A percentile compares a stretch with the other conserved stretches of the same genome.
Conservation (phyloP, 2,113 vertebrate genomes). For the Pogona vitticeps region DNA sequence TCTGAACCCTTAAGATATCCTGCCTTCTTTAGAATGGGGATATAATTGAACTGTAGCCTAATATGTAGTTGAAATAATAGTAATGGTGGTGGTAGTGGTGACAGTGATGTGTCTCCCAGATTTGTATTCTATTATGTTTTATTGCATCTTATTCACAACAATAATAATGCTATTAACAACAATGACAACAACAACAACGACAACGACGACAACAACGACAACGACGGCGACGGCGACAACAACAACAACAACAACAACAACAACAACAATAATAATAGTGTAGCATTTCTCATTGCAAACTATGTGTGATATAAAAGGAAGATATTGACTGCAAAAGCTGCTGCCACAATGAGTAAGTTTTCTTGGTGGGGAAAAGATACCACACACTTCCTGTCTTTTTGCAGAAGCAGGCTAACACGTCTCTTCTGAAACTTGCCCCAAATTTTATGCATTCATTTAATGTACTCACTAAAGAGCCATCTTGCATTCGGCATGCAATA, state of each 20-base stretch:
- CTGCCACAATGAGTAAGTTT: neutral
- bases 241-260: too few species aligned
- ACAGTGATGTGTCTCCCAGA: too few species aligned
- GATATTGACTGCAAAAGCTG: neutral
- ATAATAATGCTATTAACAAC: too few species aligned
- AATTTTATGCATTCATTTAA: neutral
- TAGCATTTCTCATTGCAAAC: neutral
- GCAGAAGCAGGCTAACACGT: neutral
- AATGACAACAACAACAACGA: too few species aligned
- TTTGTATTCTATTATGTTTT: neutral
- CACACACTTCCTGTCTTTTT: neutral
- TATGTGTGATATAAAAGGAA: neutral
- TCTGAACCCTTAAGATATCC: neutral
- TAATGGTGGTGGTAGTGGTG: too few species aligned
- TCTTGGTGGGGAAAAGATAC: neutral
- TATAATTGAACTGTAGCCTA: too few species aligned
- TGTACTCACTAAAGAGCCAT: neutral
- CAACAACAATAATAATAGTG: too few species aligned
- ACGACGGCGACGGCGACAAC: too few species aligned
- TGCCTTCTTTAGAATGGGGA: neutral
- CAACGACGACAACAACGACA: too few species aligned
- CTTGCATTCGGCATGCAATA: too few species aligned
- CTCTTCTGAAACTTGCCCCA: neutral
- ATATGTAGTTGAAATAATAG: too few species aligned
- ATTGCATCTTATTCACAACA: neutral